Evolutionary conservation across 2,888 invertebrate species (phyloP).

Genomic region (Scaptomyza caliginosa): DNA sequence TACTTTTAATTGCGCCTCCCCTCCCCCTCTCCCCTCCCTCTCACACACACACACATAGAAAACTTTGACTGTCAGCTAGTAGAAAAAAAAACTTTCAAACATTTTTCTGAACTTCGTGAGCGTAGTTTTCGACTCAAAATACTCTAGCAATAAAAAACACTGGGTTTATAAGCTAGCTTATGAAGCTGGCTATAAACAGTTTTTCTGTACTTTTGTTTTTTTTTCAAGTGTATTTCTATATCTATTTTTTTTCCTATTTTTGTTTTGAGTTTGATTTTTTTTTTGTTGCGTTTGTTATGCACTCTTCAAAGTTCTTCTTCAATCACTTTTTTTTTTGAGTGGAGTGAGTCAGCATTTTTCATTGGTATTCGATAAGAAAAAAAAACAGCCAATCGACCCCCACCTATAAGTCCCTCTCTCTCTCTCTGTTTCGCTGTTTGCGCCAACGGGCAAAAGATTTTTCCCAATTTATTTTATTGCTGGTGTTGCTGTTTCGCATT

Average conservation of each 20-base stretch:
- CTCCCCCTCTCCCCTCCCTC: no score
- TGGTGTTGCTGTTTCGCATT: conserved; percentile 45
- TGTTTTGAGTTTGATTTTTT: conserved; percentile 2
- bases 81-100: conserved; percentile 16
- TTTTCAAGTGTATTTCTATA: no score
- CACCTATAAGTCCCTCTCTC: background rate
- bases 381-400: conserved; percentile 41
- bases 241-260: background rate
- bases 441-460: conserved; percentile 44
- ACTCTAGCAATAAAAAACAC: background rate
- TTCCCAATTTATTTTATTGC: conserved; percentile 51
- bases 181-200: background rate
- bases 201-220: conserved; percentile 9
- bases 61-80: conserved; percentile 22
- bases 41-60: no score
- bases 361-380: conserved; percentile 47
- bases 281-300: conserved; percentile 31
- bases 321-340: conserved; percentile 19
- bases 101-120: background rate
- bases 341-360: conserved; percentile 19
- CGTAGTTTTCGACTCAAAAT: conserved; percentile 10
- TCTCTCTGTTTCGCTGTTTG: conserved; percentile 38
- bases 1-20: conserved; percentile 45
- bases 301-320: conserved; percentile 42
- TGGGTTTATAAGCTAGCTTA: background rate